Conservation (phyloP, 1,140 invertebrate species). For the Drosophila ohnishii region DNA sequence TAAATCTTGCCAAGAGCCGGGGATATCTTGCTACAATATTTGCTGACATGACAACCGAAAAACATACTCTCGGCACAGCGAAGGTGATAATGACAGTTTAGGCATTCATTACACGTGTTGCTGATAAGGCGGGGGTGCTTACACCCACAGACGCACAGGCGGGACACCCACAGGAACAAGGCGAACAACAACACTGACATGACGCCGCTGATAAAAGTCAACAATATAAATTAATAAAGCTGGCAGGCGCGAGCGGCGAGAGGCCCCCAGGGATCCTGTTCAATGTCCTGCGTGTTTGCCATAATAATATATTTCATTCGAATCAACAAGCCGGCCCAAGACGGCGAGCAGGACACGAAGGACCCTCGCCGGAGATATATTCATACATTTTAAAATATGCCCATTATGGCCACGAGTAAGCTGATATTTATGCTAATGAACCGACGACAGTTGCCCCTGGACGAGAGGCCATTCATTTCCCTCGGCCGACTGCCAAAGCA, state of each 20-base stretch:
- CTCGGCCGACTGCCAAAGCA: slow-evolving; percentile 56
- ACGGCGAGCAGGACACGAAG: slow-evolving; percentile 14
- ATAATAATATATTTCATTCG: slow-evolving; percentile 79
- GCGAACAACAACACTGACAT: slow-evolving; percentile 55
- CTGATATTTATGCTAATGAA: slow-evolving; percentile 80
- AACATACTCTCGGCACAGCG: slow-evolving; percentile 56
- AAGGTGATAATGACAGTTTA: slow-evolving; percentile 82
- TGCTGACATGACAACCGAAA: slow-evolving; percentile 81
- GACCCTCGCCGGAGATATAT: slow-evolving; percentile 32
- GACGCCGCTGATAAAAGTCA: slow-evolving; percentile 76
- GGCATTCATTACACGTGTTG: slow-evolving; percentile 82
- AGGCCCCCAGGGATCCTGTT: slow-evolving; percentile 53
- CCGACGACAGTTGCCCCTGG: slow-evolving; percentile 55
- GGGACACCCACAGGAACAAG: slow-evolving; percentile 10
- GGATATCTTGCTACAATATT: slow-evolving; percentile 76
- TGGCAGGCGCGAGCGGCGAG: slow-evolving; percentile 59
- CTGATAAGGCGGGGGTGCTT: slow-evolving; percentile 59
- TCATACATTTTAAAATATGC: slow-evolving; percentile 72
- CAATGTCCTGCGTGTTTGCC: slow-evolving; percentile 74
- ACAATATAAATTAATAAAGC: slow-evolving; percentile 82
- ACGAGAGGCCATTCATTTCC: slow-evolving; percentile 57
- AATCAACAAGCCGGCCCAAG: slow-evolving; percentile 70
- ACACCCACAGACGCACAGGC: slow-evolving; percentile 8
- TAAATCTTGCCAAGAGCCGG: slow-evolving; percentile 53
- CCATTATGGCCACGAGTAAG: slow-evolving; percentile 76